Evolutionary conservation across 2,888 invertebrate genomes (phyloP).

Genomic region (Nomada hirtipes): DNA sequence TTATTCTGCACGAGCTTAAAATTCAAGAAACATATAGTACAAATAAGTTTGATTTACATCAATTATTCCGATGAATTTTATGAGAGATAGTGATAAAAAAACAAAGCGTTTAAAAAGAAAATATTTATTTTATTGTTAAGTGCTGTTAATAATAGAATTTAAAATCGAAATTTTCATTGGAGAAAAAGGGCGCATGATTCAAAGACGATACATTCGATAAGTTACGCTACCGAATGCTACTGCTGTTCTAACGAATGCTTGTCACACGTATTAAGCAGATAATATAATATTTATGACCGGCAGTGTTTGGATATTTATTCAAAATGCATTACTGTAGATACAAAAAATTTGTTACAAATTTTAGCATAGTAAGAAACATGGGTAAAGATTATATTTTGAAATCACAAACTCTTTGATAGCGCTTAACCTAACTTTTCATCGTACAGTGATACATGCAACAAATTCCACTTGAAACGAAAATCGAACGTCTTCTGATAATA

Average conservation of each 20-base stretch:
- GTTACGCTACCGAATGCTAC: not conserved
- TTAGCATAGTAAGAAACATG: constrained; percentile 67
- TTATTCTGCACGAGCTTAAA: not conserved
- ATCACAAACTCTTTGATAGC: constrained; percentile 1
- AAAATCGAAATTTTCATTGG: not conserved
- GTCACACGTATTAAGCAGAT: constrained; percentile 5
- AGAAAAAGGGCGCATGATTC: not conserved
- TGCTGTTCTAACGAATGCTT: not conserved
- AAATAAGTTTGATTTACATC: not conserved
- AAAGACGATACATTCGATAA: constrained; percentile 6
- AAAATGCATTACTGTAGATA: constrained; percentile 61
- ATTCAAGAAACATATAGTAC: not conserved
- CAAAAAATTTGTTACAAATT: constrained; percentile 49
- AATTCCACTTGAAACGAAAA: not conserved
- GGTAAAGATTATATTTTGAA: constrained; percentile 61
- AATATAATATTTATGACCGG: constrained; percentile 31
- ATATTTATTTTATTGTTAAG: not conserved
- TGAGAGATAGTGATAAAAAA: not conserved
- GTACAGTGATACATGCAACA: too few relatives aligned
- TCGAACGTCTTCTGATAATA: not conserved
- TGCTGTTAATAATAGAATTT: not conserved
- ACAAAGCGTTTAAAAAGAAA: not conserved
- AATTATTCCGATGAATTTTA: not conserved
- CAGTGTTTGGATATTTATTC: constrained; percentile 17
- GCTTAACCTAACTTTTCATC: constrained; percentile 26